Percentiles rank a stretch among this genome's conserved stretches.
Evolutionary conservation across 2,797 vertebrate species (phyloP).

Genomic region (Karalla daura): DNA sequence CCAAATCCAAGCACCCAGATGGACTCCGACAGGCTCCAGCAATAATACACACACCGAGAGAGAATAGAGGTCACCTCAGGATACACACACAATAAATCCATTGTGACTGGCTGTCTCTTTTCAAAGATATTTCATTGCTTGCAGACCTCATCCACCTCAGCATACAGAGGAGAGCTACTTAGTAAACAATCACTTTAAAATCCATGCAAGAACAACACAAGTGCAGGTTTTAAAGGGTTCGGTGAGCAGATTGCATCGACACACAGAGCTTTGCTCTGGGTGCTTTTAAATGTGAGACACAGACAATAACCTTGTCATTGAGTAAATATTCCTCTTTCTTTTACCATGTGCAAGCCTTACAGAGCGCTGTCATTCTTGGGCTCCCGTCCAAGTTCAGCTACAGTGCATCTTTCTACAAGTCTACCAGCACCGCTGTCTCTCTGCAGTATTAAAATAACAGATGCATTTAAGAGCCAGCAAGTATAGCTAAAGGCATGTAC

Average conservation of each 20-base stretch:
- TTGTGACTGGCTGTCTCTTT: slow-evolving; percentile 70
- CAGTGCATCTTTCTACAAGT: slow-evolving; percentile 7
- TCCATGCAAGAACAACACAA: slow-evolving; percentile 25
- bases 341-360: slow-evolving; percentile 1
- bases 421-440: slow-evolving; percentile 1
- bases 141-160: slow-evolving; percentile 44
- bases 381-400: slow-evolving; percentile 24
- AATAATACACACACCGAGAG: slow-evolving; percentile 65
- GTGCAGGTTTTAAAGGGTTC: slow-evolving; percentile 5
- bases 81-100: slow-evolving; percentile 71
- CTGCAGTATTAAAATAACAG: neutral
- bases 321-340: neutral
- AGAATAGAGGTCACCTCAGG: slow-evolving; percentile 75
- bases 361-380: slow-evolving; percentile 21
- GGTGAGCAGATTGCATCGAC: neutral
- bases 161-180: slow-evolving; percentile 31
- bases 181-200: slow-evolving; percentile 43
- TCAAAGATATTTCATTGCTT: slow-evolving; percentile 46
- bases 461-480: neutral
- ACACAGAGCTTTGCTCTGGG: slow-evolving; percentile 8
- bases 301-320: slow-evolving; percentile 12
- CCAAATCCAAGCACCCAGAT: slow-evolving; percentile 76
- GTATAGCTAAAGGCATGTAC: neutral
- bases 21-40: slow-evolving; percentile 73
- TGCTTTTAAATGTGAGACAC: neutral